These are phyloP conservation scores for Agonopterix subpropinquella DNA, from an alignment of 2,888 invertebrate species.

Conservation along the genomic window DNA sequence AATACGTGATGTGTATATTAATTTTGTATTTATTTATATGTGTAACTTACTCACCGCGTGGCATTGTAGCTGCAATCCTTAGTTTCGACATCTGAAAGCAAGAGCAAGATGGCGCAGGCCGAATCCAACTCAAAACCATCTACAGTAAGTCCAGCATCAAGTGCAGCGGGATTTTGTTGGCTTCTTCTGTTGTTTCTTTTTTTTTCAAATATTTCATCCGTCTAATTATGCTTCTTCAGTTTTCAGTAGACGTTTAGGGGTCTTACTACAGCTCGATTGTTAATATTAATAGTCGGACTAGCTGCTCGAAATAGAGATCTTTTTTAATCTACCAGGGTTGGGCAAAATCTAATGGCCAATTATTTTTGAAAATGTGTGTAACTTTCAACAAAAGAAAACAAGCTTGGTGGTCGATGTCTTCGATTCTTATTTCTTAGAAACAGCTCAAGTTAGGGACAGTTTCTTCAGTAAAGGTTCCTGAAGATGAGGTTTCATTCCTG, in stretches of 20 bases:
- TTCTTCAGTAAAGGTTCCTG: no score
- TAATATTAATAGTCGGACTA: not conserved
- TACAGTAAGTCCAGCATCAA: conserved; percentile 42
- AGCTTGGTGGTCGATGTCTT: no score
- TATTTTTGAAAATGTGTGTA: no score
- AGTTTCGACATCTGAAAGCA: conserved; percentile 50
- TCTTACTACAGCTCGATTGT: not conserved
- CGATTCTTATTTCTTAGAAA: no score
- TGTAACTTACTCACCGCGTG: conserved; percentile 35
- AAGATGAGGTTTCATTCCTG: no score
- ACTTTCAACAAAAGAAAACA: no score
- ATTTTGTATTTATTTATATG: conserved; percentile 29
- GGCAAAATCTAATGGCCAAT: no score
- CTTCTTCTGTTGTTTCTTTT: no score
- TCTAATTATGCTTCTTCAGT: not conserved
- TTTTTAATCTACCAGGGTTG: no score
- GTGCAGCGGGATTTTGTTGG: not conserved
- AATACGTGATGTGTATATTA: conserved; percentile 17
- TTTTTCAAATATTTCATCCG: not conserved
- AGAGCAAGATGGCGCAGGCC: conserved; percentile 31
- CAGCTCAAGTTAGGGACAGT: no score
- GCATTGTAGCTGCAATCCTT: conserved; percentile 57
- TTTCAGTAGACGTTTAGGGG: not conserved
- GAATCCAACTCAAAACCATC: conserved; percentile 37
- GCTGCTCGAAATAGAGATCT: no score